Conservation (phyloP, 2,113 vertebrate species). For the Ellobius talpinus region DNA sequence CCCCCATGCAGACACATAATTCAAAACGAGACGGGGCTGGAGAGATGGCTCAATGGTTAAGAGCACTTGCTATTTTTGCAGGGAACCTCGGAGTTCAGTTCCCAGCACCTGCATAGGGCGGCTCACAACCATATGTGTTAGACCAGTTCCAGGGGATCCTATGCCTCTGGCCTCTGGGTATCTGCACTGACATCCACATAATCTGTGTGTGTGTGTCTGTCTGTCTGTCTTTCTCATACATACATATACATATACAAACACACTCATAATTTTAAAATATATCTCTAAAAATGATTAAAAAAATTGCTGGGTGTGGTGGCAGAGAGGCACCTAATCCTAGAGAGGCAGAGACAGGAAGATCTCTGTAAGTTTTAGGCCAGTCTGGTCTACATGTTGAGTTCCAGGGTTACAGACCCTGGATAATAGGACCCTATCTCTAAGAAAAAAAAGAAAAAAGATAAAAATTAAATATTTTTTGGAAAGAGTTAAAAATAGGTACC, state of each 20-base stretch:
- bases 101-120: background rate
- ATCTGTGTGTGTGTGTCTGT: too few relatives aligned
- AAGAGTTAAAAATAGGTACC: background rate
- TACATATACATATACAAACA: too few relatives aligned
- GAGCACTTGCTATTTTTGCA: background rate
- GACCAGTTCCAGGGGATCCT: background rate
- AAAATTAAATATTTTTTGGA: background rate
- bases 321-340: background rate
- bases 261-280: background rate
- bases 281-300: background rate
- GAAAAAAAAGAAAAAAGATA: background rate
- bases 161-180: background rate
- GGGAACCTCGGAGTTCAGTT: background rate
- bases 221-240: too few relatives aligned
- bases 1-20: background rate
- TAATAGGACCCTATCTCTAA: background rate
- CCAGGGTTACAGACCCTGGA: background rate
- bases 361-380: background rate
- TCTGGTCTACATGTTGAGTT: background rate
- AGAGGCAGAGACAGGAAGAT: background rate
- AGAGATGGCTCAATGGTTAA: background rate
- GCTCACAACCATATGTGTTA: background rate
- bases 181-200: background rate
- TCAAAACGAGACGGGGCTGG: background rate
- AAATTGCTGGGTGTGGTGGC: background rate